Conservation (phyloP, 1,140 invertebrate genomes). For the Anadara kagoshimensis region DNA sequence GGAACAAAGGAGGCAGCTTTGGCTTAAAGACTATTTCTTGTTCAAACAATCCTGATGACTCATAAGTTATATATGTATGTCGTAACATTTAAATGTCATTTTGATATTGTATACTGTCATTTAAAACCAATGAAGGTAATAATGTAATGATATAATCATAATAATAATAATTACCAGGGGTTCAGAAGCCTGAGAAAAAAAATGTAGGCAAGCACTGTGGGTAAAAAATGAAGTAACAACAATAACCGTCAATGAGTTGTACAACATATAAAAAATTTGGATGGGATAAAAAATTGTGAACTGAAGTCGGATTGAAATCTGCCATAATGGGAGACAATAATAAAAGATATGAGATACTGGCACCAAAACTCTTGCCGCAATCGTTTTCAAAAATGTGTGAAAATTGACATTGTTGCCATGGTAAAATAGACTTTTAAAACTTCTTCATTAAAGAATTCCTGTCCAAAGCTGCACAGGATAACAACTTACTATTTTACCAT, state of each 20-base stretch:
- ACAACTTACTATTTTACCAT: too few relatives aligned
- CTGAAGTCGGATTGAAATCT: too few relatives aligned
- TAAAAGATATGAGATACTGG: too few relatives aligned
- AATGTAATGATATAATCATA: constrained; percentile 10
- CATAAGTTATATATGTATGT: neutral
- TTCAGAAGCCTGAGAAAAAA: constrained; percentile 10
- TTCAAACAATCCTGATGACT: constrained; percentile 48
- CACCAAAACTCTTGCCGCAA: too few relatives aligned
- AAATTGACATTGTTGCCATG: too few relatives aligned
- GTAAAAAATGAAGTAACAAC: constrained; percentile 10
- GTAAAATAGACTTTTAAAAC: too few relatives aligned
- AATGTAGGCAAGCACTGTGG: constrained; percentile 1
- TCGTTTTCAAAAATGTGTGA: too few relatives aligned
- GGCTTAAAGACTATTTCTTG: constrained; percentile 48
- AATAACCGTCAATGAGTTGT: neutral
- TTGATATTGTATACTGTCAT: neutral
- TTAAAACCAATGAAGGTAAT: constrained; percentile 12
- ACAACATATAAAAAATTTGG: too few relatives aligned
- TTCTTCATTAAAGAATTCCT: too few relatives aligned
- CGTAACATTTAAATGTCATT: neutral
- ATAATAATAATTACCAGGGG: constrained; percentile 20
- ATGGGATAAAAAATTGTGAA: too few relatives aligned
- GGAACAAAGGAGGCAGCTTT: constrained; percentile 32
- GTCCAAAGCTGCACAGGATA: too few relatives aligned
- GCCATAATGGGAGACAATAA: too few relatives aligned